phyloP scores from a whole-genome alignment of 2,113 vertebrate species.

The Columba livia region DNA sequence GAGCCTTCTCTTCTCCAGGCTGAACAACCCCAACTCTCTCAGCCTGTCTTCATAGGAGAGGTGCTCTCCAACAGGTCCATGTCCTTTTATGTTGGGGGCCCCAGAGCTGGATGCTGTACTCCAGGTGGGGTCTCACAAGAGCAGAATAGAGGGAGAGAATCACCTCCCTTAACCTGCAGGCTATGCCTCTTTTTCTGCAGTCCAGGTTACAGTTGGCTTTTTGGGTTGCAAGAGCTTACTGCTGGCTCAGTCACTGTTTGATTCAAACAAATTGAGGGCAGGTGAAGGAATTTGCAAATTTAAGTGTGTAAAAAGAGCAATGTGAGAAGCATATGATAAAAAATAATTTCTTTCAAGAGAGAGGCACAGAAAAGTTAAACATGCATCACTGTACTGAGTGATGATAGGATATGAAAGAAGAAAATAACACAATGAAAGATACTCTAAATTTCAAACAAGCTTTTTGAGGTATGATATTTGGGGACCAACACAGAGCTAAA shows the following conservation, averaged over 20 bases:
- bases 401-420: background rate
- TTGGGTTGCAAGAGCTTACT: too few relatives aligned
- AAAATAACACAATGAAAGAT: background rate
- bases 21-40: too few relatives aligned
- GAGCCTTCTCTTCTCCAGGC: too few relatives aligned
- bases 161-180: too few relatives aligned
- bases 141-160: too few relatives aligned
- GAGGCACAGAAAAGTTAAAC: background rate
- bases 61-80: too few relatives aligned
- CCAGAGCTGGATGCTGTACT: too few relatives aligned
- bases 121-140: too few relatives aligned
- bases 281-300: background rate
- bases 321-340: background rate
- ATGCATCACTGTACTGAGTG: background rate
- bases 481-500: background rate
- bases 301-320: background rate
- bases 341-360: background rate
- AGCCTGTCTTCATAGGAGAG: too few relatives aligned
- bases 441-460: background rate
- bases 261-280: background rate
- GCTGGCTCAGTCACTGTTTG: background rate
- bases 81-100: too few relatives aligned
- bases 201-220: too few relatives aligned
- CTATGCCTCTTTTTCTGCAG: too few relatives aligned
- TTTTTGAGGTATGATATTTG: background rate